Conservation (phyloP, 2,888 invertebrate species). For the Eupithecia tripunctaria region DNA sequence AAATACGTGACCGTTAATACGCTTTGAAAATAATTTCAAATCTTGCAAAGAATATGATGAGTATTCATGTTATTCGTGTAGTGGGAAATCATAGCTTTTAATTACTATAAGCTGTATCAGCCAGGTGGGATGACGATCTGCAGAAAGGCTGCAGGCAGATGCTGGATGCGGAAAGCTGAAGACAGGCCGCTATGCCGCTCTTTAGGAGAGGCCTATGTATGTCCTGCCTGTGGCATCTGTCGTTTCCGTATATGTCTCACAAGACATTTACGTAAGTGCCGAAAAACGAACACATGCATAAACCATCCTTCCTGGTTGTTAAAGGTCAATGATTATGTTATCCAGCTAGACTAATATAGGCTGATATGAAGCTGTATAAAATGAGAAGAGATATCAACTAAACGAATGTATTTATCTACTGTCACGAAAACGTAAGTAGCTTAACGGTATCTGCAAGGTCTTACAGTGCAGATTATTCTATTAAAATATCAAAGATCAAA, state of each 20-base stretch:
- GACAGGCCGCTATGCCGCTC: no score
- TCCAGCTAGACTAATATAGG: no score
- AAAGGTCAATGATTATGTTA: no score
- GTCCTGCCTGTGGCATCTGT: no score
- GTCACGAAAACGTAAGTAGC: background rate
- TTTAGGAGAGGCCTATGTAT: no score
- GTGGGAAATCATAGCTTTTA: background rate
- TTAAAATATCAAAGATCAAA: background rate
- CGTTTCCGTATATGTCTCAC: no score
- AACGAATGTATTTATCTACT: background rate
- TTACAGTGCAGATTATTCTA: background rate
- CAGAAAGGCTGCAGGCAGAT: background rate
- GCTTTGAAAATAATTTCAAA: slow-evolving; percentile 7
- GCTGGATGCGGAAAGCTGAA: background rate
- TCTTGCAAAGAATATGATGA: background rate
- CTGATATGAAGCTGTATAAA: background rate
- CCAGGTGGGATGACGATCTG: background rate
- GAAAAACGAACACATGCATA: no score
- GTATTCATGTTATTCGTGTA: background rate
- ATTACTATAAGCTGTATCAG: background rate
- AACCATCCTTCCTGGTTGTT: no score
- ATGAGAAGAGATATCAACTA: background rate
- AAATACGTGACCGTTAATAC: slow-evolving; percentile 30
- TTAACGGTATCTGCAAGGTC: background rate
- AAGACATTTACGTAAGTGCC: no score